Percentiles rank a stretch among this genome's conserved stretches.
phyloP scores from a whole-genome alignment of 2,888 invertebrate species.

The Plagodis pulveraria region DNA sequence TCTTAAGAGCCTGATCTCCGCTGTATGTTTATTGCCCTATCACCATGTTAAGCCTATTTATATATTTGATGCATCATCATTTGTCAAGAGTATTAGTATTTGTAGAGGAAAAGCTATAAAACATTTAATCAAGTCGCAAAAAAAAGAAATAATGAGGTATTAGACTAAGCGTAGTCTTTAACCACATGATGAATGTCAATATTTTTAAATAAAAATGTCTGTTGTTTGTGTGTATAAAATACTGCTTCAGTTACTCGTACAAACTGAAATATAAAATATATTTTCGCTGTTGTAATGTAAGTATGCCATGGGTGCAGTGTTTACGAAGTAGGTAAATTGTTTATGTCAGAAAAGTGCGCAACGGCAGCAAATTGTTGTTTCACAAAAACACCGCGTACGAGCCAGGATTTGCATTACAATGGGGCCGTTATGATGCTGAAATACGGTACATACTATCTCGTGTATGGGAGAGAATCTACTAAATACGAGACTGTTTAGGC shows the following conservation, averaged over 20 bases:
- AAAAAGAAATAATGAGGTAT: too few relatives aligned
- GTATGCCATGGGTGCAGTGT: constrained; percentile 31
- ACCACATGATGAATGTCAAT: too few relatives aligned
- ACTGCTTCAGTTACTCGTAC: not conserved
- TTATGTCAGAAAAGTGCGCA: constrained; percentile 33
- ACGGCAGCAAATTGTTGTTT: constrained; percentile 26
- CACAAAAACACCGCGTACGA: constrained; percentile 36
- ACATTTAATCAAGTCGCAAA: too few relatives aligned
- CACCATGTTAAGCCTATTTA: too few relatives aligned
- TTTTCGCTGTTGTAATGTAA: constrained; percentile 13
- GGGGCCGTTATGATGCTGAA: constrained; percentile 34
- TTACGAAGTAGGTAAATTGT: constrained; percentile 33
- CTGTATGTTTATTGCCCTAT: too few relatives aligned
- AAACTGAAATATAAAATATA: not conserved
- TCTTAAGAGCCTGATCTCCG: too few relatives aligned
- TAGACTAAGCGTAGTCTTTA: too few relatives aligned
- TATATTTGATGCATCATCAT: too few relatives aligned
- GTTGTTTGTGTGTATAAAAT: too few relatives aligned
- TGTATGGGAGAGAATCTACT: constrained; percentile 29
- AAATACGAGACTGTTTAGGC: constrained; percentile 22
- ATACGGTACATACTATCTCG: constrained; percentile 35
- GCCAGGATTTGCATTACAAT: constrained; percentile 38
- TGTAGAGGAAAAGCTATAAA: too few relatives aligned
- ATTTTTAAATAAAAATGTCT: too few relatives aligned
- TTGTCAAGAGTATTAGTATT: too few relatives aligned